A percentile compares a stretch with the other conserved stretches of the same genome.
phyloP scores from a whole-genome alignment of 2,888 invertebrate species.

The Sinotaia quadrata region DNA sequence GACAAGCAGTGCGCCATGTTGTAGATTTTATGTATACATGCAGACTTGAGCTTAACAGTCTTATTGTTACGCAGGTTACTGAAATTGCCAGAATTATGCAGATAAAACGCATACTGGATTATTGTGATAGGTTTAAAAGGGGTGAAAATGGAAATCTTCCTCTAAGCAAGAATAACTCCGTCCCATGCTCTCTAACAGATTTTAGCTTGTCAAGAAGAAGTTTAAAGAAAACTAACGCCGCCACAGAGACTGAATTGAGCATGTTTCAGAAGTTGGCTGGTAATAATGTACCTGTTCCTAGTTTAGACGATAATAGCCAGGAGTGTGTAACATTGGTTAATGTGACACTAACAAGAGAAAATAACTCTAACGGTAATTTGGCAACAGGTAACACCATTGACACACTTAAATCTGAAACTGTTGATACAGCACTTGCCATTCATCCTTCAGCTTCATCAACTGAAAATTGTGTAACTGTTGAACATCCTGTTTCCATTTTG shows the following conservation, averaged over 20 bases:
- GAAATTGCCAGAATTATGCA: constrained; percentile 69
- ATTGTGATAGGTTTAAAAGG: constrained; percentile 42
- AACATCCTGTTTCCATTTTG: too few species aligned
- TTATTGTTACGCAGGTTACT: constrained; percentile 52
- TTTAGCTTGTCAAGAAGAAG: constrained; percentile 20
- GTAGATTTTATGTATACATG: constrained; percentile 70
- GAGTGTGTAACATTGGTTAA: too few species aligned
- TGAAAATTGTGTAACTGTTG: too few species aligned
- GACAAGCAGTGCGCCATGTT: constrained; percentile 60
- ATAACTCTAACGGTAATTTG: too few species aligned
- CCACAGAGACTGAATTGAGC: constrained; percentile 33
- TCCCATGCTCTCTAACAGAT: constrained; percentile 20
- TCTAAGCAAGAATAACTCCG: constrained; percentile 14
- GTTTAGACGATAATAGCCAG: too few species aligned
- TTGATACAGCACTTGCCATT: too few species aligned
- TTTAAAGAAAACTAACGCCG: constrained; percentile 28
- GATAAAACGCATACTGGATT: constrained; percentile 55
- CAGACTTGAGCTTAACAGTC: constrained; percentile 48
- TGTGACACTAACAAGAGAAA: too few species aligned
- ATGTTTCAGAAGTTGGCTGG: constrained; percentile 30
- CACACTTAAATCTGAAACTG: too few species aligned
- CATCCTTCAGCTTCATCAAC: too few species aligned
- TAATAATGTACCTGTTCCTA: too few species aligned
- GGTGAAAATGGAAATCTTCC: constrained; percentile 30
- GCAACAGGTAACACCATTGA: too few species aligned